A percentile compares a stretch with the other conserved stretches of the same genome.
Evolutionary conservation across 2,797 vertebrate species (phyloP).

Genomic region (Alca torda): DNA sequence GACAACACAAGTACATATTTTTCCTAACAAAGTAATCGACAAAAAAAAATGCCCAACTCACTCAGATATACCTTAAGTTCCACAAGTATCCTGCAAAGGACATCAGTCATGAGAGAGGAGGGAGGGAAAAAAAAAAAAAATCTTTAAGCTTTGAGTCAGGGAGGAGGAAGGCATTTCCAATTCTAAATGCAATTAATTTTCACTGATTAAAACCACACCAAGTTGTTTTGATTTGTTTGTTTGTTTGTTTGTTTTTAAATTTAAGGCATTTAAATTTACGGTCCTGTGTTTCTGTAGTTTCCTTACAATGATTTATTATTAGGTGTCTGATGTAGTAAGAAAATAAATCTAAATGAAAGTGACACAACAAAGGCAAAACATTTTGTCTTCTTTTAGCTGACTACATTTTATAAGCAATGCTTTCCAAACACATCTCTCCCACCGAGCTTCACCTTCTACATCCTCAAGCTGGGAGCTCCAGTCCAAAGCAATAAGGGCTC

Average conservation of each 20-base stretch:
- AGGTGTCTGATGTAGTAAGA: background rate
- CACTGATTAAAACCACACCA: background rate
- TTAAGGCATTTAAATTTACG: background rate
- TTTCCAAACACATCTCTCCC: background rate
- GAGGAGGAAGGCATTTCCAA: background rate
- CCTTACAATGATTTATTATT: background rate
- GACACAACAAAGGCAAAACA: background rate
- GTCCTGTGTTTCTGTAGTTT: background rate
- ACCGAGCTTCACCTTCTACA: background rate
- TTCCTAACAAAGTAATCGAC: background rate
- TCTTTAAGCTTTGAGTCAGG: background rate
- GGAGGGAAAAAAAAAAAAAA: background rate
- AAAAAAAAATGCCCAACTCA: background rate
- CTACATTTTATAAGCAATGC: background rate
- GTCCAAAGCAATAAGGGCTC: background rate
- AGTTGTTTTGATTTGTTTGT: no score
- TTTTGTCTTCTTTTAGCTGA: background rate
- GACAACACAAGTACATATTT: background rate
- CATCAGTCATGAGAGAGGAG: background rate
- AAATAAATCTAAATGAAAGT: background rate
- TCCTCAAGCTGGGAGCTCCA: background rate
- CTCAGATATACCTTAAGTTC: background rate
- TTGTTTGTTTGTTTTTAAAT: background rate
- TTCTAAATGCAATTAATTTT: background rate
- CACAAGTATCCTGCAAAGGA: background rate